Evolutionary conservation across 2,888 invertebrate species (phyloP), one percentile per base, ranked within the genome.

Genomic region (Capitulum mitella): DNA sequence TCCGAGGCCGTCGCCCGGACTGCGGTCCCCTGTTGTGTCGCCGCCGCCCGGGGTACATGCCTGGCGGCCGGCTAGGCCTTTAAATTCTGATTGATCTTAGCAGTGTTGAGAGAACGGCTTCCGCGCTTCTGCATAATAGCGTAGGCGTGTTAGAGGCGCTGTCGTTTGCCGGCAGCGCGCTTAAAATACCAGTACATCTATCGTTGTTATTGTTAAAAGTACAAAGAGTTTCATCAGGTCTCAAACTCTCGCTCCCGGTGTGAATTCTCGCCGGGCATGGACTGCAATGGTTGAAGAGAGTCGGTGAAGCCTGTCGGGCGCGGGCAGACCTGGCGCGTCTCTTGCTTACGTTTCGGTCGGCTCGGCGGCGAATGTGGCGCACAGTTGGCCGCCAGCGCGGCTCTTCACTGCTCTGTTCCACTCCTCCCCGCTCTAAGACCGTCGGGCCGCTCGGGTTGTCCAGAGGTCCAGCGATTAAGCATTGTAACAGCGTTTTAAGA

Each of bases 171-270:
- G 70, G 22, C 12, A 8, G 70, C 22, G 37, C 12, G 22, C 64
- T 8, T 58, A 40, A 58, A 70, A 70, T 70, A 70, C 70, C 70
- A 70, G 70, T 37, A 40, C 70, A 37, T 70, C 40, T 70, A 70
- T 70, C 37, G 26, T 70, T 70, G 70, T 70, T 70, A 70, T 40
- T 70, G 70, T 70, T 70, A 70, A 37, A 70, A 70, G 70, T 70
- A 70, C 70, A 70, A 70, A 70, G 70, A 26, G 70, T 37, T 70
- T 70, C 26, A 40, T 37, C 70, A 37, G 40, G 64, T 34, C 64
- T 64, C 64, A 19, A 34, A 64, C 64, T 12, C 70, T 0, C 40
- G 26, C 70, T 37, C 26, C 8, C 37, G 1, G 22, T 14, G 70
- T 70, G 70, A 12, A 6, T 64, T 32, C 19, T 64, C 34, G 64